These are phyloP conservation scores for Nerophis lumbriciformis DNA, from an alignment of 2,113 vertebrate genomes.

Conservation along the genomic window DNA sequence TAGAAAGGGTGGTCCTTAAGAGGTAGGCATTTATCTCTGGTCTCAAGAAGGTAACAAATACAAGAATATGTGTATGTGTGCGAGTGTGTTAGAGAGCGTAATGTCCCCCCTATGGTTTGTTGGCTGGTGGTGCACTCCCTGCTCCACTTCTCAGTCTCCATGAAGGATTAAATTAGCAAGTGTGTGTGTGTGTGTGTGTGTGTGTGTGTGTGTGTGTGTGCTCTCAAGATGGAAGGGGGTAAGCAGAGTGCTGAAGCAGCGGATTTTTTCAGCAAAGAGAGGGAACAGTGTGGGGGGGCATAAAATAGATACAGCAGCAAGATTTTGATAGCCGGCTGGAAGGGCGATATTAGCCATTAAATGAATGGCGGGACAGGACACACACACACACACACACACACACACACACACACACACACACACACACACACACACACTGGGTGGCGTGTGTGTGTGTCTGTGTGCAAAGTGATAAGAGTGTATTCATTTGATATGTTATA, in stretches of 20 bases:
- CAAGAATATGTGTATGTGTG: conserved; percentile 1
- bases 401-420: too few relatives aligned
- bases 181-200: conserved; percentile 2
- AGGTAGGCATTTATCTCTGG: too few relatives aligned
- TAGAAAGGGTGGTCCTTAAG: too few relatives aligned
- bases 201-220: conserved; percentile 13
- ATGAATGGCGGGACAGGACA: conserved; percentile 53
- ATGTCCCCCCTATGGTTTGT: too few relatives aligned
- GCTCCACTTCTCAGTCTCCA: too few relatives aligned
- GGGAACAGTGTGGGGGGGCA: conserved; percentile 14
- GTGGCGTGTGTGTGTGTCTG: too few relatives aligned
- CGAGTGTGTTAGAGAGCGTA: background rate
- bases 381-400: background rate
- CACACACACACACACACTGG: too few relatives aligned
- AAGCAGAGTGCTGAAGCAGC: conserved; percentile 58
- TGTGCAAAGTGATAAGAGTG: conserved; percentile 17
- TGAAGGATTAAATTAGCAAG: too few relatives aligned
- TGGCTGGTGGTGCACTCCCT: too few relatives aligned
- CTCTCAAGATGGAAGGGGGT: conserved; percentile 34
- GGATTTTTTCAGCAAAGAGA: conserved; percentile 44
- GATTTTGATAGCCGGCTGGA: conserved; percentile 64
- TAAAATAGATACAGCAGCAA: conserved; percentile 61
- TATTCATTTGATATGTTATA: conserved; percentile 17
- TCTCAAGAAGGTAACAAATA: too few relatives aligned
- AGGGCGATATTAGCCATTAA: conserved; percentile 63